Conservation (phyloP, 1,140 invertebrate species). For the Drosophila nigrodunni region DNA sequence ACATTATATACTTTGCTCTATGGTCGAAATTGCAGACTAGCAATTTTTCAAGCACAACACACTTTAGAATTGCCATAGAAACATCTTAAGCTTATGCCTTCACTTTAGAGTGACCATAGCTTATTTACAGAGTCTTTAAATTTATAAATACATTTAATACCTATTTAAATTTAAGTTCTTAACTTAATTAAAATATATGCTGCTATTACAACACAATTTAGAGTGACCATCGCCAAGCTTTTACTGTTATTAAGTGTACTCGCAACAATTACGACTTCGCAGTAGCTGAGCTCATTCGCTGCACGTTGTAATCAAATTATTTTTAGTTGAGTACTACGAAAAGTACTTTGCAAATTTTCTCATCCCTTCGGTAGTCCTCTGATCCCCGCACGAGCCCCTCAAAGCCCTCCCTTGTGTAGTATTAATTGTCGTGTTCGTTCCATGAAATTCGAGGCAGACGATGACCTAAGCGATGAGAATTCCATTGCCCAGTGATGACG, state of each 20-base stretch:
- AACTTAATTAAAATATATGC: too few relatives aligned
- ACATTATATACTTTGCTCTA: too few relatives aligned
- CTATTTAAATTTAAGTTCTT: too few relatives aligned
- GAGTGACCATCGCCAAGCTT: not conserved
- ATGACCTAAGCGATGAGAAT: conserved; percentile 39
- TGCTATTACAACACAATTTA: not conserved
- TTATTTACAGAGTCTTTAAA: too few relatives aligned
- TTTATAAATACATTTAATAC: too few relatives aligned
- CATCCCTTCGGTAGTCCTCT: not conserved
- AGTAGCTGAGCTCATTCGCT: conserved; percentile 33
- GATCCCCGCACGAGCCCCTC: not conserved
- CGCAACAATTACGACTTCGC: not conserved
- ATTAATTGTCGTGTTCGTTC: conserved; percentile 30
- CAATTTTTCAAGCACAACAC: too few relatives aligned
- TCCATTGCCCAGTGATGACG: conserved; percentile 7
- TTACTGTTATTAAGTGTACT: not conserved
- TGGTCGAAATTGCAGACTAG: too few relatives aligned
- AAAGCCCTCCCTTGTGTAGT: not conserved
- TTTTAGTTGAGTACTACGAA: conserved; percentile 35
- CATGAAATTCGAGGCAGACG: conserved; percentile 23
- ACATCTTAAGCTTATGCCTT: not conserved
- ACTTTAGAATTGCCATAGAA: too few relatives aligned
- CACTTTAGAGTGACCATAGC: not conserved
- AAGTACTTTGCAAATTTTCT: conserved; percentile 24
- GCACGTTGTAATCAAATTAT: conserved; percentile 39